A percentile compares a stretch with the other conserved stretches of the same genome.
phyloP scores from a whole-genome alignment of 1,140 invertebrate species.

The Periplaneta americana region DNA sequence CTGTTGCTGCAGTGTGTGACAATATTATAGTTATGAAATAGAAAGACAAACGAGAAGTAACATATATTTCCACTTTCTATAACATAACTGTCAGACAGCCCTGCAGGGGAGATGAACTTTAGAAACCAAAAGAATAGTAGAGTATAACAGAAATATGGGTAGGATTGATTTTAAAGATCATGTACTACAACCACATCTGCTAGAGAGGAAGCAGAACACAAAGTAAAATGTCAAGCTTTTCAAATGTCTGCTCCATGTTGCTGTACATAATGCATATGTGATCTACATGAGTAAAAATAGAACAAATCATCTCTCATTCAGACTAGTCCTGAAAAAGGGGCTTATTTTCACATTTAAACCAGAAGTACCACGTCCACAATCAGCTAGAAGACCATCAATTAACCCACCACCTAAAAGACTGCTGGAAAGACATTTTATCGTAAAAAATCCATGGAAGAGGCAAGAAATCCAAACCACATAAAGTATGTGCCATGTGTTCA shows the following conservation, averaged over 20 bases:
- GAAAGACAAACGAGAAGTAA: not conserved
- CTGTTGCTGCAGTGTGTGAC: not conserved
- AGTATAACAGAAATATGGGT: not conserved
- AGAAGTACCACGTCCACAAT: too few species aligned
- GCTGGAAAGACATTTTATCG: too few species aligned
- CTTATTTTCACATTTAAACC: too few species aligned
- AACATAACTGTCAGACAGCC: not conserved
- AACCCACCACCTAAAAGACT: too few species aligned
- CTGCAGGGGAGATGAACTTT: not conserved
- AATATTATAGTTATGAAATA: too few species aligned
- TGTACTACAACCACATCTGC: not conserved
- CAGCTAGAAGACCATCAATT: too few species aligned
- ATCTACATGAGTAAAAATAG: too few species aligned
- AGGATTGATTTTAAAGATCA: not conserved
- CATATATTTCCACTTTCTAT: not conserved
- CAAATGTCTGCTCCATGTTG: not conserved
- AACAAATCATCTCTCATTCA: too few species aligned
- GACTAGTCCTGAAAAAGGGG: too few species aligned
- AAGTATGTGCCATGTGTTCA: not conserved
- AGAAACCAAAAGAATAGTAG: not conserved
- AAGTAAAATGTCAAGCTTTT: not conserved
- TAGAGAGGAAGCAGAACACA: not conserved
- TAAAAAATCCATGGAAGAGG: conserved; percentile 2
- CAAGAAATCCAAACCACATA: conserved; percentile 10
- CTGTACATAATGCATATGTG: not conserved